Conservation (phyloP, 2,797 vertebrate species). For the Philypnodon macrostomus region DNA sequence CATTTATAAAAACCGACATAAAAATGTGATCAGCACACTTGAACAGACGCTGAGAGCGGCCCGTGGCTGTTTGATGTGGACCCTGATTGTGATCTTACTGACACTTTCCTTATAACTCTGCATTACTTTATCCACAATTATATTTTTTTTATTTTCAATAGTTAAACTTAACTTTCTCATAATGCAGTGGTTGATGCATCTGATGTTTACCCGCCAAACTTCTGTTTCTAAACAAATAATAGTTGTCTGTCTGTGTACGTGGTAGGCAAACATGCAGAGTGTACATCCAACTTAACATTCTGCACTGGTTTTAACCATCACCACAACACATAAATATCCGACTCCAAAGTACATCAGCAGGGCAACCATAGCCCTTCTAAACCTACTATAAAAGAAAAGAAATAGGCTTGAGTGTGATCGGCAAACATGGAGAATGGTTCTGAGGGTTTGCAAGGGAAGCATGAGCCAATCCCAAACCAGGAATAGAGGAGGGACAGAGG, state of each 20-base stretch:
- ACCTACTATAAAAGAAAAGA: constrained; percentile 19
- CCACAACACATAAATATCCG: constrained; percentile 18
- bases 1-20: constrained; percentile 59
- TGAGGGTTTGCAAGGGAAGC: constrained; percentile 21
- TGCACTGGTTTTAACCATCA: constrained; percentile 34
- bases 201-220: constrained; percentile 16
- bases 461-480: constrained; percentile 47
- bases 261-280: constrained; percentile 20
- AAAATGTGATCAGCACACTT: constrained; percentile 63
- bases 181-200: constrained; percentile 19
- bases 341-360: constrained; percentile 18
- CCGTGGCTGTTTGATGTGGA: constrained; percentile 61
- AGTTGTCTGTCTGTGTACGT: constrained; percentile 3
- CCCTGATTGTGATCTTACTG: constrained; percentile 57
- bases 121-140: constrained; percentile 29
- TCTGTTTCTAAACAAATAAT: constrained; percentile 11
- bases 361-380: constrained; percentile 23
- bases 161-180: constrained; percentile 15
- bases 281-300: constrained; percentile 10
- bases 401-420: constrained; percentile 21
- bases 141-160: constrained; percentile 11
- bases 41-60: constrained; percentile 59
- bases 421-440: constrained; percentile 29
- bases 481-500: constrained; percentile 25
- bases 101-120: constrained; percentile 40